Base-by-base conservation (phyloP, 2,113 vertebrate genomes). In the Myotis lucifugus region DNA sequence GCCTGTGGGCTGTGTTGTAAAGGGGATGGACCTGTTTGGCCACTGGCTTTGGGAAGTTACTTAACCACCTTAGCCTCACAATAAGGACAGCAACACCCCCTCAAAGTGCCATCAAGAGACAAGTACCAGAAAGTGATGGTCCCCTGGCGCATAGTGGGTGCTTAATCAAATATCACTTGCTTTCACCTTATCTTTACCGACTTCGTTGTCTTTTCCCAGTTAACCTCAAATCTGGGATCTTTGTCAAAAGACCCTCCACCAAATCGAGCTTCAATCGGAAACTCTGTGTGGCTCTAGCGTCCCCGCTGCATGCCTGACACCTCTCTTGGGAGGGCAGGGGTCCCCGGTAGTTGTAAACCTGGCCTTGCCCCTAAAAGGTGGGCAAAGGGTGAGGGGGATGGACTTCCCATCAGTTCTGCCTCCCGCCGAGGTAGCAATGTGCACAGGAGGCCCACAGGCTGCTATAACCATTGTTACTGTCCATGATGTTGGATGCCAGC, bases 101-200 rank as follows among this genome's bases (percentile, higher is more conserved):
- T 73, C 81, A 59, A 37, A 77, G 54, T 23, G 40, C 40, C n/a
- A 34, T 23, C 73, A 46, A 40, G 27, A 52, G 14, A 40, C 2
- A 4, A 12, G 19, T 29, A 66, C 46, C 2, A 11, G 13, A 72
- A 64, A 85, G 40, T 1, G 25, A 13, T 11, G 9, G 56, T 10
- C 25, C 0, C 29, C 15, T 48, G 17, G 48, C 3, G 19, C 34
- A 32, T 0, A 0, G 19, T 1, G 29, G 32, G 32, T 37, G 17
- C 32, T 50, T 29, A n/a, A 50, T 27, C 56, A 86, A 92, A n/a
- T 4, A 27, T 2, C 15, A 18, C 32, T 56, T 52, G 4, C 69
- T 52, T 88, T 21, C 34, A 34, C 32, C 14, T 34, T 23, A 29
- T 17, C 29, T 61, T 83, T 10, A 52, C 21, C 56, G 56, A 72